A percentile compares a stretch with the other conserved stretches of the same genome.
Conservation (phyloP, 2,797 vertebrate species). For the Botia almorhae region DNA sequence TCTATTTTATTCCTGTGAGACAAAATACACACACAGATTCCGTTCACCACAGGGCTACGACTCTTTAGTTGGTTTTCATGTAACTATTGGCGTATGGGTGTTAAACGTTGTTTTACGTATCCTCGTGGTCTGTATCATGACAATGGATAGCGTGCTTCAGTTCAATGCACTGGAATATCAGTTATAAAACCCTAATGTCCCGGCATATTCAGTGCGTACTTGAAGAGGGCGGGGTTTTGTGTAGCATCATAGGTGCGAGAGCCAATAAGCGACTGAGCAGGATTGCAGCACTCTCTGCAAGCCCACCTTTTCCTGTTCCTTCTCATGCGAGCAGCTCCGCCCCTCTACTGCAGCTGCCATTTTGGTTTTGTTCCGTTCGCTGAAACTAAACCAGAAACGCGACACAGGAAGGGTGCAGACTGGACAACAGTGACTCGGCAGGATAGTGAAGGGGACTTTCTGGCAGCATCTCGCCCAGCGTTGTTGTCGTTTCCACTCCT, state of each 20-base stretch:
- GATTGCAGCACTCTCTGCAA: conserved; percentile 2
- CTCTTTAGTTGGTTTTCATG: too few relatives aligned
- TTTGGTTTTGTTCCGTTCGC: conserved; percentile 88
- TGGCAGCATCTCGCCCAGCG: conserved; percentile 50
- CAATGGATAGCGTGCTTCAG: conserved; percentile 6
- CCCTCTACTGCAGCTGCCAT: conserved; percentile 81
- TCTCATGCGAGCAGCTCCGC: conserved; percentile 72
- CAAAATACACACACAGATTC: too few relatives aligned
- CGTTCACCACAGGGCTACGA: too few relatives aligned
- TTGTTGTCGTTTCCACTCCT: conserved; percentile 47
- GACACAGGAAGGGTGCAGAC: conserved; percentile 67
- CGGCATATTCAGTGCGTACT: not conserved
- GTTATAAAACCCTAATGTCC: conserved; percentile 1
- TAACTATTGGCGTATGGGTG: too few relatives aligned
- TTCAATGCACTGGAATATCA: not conserved
- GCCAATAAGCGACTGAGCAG: conserved; percentile 42
- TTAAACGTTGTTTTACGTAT: too few relatives aligned
- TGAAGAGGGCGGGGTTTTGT: conserved; percentile 26
- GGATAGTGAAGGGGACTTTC: conserved; percentile 68
- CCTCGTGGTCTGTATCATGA: not conserved
- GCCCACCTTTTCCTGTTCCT: conserved; percentile 61
- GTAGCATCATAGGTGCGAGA: not conserved
- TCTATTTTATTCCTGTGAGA: too few relatives aligned
- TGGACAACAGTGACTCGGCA: conserved; percentile 84
- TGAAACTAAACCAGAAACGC: conserved; percentile 77